phyloP scores from a whole-genome alignment of 2,797 vertebrate genomes.

The Sebastes oblongus region DNA sequence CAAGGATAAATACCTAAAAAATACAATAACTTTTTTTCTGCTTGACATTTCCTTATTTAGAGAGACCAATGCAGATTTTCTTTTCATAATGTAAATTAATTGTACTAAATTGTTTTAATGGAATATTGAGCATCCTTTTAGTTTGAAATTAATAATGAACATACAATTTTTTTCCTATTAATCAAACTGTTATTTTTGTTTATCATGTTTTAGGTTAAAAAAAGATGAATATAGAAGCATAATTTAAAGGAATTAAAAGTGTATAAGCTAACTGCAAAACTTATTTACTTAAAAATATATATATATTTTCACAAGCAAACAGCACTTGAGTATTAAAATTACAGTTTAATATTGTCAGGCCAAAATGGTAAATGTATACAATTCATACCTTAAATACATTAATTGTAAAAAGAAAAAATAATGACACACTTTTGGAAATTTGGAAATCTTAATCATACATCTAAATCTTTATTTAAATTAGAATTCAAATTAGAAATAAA shows the following conservation, averaged over 20 bases:
- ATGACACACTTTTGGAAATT: neutral
- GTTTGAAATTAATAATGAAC: neutral
- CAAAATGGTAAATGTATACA: neutral
- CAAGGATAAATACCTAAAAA: neutral
- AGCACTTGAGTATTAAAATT: neutral
- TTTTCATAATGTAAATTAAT: neutral
- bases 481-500: neutral
- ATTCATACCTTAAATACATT: neutral
- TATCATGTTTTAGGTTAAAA: neutral
- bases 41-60: neutral
- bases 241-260: neutral
- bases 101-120: neutral
- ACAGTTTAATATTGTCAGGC: neutral
- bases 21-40: neutral
- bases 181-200: neutral
- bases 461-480: neutral
- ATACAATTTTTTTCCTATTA: neutral
- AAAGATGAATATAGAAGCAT: neutral
- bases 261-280: neutral
- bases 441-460: neutral
- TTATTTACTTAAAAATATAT: no score
- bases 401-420: neutral
- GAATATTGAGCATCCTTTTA: neutral
- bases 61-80: neutral
- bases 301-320: neutral